Conservation (phyloP, 1,140 invertebrate species). For the Meteorus sp. region DNA sequence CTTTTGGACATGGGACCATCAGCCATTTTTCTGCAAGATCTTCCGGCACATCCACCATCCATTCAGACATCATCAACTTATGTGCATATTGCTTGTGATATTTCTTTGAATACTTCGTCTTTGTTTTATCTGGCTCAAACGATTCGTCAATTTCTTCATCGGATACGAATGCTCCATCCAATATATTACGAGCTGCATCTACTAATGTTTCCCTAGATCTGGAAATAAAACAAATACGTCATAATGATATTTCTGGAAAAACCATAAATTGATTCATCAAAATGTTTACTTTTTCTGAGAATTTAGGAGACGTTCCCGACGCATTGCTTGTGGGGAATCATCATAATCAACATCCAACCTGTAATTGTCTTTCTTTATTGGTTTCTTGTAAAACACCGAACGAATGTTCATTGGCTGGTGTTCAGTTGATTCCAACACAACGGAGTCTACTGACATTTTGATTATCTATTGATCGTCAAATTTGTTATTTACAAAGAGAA, state of each 20-base stretch:
- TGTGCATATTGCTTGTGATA: conserved; percentile 44
- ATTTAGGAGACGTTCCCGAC: conserved; percentile 42
- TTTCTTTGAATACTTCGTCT: conserved; percentile 13
- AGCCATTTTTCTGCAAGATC: conserved; percentile 80
- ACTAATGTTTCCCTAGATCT: conserved; percentile 45
- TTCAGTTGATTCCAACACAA: too few relatives aligned
- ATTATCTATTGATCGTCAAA: too few relatives aligned
- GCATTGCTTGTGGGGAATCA: conserved; percentile 48
- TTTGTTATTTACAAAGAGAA: too few relatives aligned
- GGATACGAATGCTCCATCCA: conserved; percentile 40
- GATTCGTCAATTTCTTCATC: conserved; percentile 45
- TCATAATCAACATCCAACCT: conserved; percentile 42
- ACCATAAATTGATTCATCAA: too few relatives aligned
- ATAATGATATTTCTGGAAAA: conserved; percentile 2
- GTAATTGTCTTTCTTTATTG: conserved; percentile 48
- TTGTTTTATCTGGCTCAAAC: conserved; percentile 40
- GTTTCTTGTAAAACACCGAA: conserved; percentile 48
- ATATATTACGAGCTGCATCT: conserved; percentile 42
- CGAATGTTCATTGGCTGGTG: too few relatives aligned
- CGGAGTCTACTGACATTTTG: too few relatives aligned
- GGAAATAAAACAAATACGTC: background rate
- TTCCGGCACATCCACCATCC: conserved; percentile 82
- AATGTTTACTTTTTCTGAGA: conserved; percentile 52
- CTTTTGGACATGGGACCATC: conserved; percentile 81
- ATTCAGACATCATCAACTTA: conserved; percentile 84